These are phyloP conservation scores for Drosophila kambysellisi DNA, from an alignment of 2,888 invertebrate species.

Conservation along the genomic window DNA sequence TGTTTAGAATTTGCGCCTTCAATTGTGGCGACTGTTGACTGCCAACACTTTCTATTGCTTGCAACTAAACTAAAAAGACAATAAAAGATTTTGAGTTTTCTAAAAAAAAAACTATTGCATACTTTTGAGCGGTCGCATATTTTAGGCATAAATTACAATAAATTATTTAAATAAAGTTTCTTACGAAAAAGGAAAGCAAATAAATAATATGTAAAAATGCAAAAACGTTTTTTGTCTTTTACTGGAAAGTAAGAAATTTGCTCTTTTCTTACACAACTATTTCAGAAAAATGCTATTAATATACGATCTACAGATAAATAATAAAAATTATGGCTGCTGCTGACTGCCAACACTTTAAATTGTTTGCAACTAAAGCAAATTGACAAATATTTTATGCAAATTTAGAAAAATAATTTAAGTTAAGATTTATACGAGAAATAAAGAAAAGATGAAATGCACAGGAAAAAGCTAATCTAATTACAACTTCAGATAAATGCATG, in stretches of 20 bases:
- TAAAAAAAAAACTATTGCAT: slow-evolving; percentile 10
- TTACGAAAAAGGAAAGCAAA: no score
- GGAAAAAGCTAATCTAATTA: background rate
- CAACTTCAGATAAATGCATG: background rate
- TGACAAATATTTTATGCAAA: slow-evolving; percentile 20
- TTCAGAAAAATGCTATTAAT: background rate
- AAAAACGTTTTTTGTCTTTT: fast-evolving
- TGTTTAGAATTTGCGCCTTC: slow-evolving; percentile 13
- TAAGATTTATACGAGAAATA: background rate
- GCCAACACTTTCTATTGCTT: slow-evolving; percentile 63
- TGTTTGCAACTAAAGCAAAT: slow-evolving; percentile 36
- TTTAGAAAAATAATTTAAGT: background rate
- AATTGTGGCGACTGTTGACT: slow-evolving; percentile 38
- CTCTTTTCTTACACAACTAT: no score
- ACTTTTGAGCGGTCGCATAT: slow-evolving; percentile 1
- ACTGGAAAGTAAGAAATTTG: background rate
- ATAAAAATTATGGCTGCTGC: slow-evolving; percentile 30
- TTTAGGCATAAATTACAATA: background rate
- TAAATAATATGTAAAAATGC: background rate
- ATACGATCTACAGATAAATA: background rate
- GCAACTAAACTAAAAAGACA: slow-evolving; percentile 32
- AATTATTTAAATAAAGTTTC: background rate
- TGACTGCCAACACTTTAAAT: slow-evolving; percentile 55
- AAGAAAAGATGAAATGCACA: background rate
- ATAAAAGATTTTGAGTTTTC: slow-evolving; percentile 21